Percentiles rank a stretch among this genome's conserved stretches.
phyloP scores from a whole-genome alignment of 1,140 invertebrate genomes.

The Orussus abietinus region DNA sequence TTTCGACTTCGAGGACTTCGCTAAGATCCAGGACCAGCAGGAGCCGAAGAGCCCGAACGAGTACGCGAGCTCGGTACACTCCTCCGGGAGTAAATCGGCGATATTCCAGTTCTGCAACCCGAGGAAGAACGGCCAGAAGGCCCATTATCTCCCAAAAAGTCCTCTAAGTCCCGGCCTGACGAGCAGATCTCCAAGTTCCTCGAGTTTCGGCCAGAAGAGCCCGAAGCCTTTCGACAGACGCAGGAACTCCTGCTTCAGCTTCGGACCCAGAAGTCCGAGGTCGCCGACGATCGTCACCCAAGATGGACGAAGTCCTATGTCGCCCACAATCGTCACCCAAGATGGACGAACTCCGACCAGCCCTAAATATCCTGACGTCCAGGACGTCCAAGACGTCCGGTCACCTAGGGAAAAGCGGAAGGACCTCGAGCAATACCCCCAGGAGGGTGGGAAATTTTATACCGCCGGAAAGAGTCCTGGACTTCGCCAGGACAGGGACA shows the following conservation, averaged over 20 bases:
- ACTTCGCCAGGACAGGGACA: slow-evolving; percentile 14
- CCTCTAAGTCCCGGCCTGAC: slow-evolving; percentile 16
- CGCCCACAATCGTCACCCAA: slow-evolving; percentile 22
- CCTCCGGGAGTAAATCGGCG: slow-evolving; percentile 19
- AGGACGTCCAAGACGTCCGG: not conserved
- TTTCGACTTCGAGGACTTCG: slow-evolving; percentile 37
- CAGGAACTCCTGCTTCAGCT: slow-evolving; percentile 30
- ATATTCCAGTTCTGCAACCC: slow-evolving; percentile 37
- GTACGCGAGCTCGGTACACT: slow-evolving; percentile 19
- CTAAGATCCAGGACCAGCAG: slow-evolving; percentile 12
- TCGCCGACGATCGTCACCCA: slow-evolving; percentile 31
- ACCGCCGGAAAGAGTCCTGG: not conserved
- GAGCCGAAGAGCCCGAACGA: slow-evolving; percentile 25
- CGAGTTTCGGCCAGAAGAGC: slow-evolving; percentile 25
- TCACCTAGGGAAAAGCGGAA: slow-evolving; percentile 6
- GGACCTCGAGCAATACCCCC: not conserved
- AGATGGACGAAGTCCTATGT: slow-evolving; percentile 13
- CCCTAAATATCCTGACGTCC: slow-evolving; percentile 13
- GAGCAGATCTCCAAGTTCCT: slow-evolving; percentile 19
- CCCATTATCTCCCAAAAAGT: slow-evolving; percentile 35
- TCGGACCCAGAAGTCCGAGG: slow-evolving; percentile 29
- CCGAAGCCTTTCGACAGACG: slow-evolving; percentile 25
- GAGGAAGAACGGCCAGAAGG: slow-evolving; percentile 35
- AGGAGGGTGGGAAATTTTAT: slow-evolving; percentile 2
- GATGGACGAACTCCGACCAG: slow-evolving; percentile 13